Percentiles rank a stretch among this genome's conserved stretches.
These are phyloP conservation scores for Drosophila nigritarsus DNA, from an alignment of 2,888 invertebrate species.

Conservation along the genomic window DNA sequence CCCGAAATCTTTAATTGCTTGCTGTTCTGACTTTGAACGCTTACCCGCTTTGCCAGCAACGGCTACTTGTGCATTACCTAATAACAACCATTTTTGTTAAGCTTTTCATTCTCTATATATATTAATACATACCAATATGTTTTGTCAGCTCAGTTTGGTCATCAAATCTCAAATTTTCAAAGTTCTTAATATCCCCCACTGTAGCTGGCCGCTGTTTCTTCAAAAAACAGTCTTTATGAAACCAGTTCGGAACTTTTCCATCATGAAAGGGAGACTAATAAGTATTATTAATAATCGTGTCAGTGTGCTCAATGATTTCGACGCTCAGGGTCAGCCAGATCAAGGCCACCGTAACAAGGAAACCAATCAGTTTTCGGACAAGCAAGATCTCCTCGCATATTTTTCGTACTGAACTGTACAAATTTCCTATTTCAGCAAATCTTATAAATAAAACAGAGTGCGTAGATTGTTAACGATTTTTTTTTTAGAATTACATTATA, in stretches of 20 bases:
- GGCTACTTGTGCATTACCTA: conserved; percentile 50
- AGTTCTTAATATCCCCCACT: conserved; percentile 92
- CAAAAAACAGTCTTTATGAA: conserved; percentile 95
- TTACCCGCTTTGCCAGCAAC: conserved; percentile 51
- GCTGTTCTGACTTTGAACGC: conserved; percentile 85
- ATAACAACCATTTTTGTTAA: background rate
- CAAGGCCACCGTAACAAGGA: background rate
- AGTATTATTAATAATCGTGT: conserved; percentile 5
- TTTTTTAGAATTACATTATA: too few relatives aligned
- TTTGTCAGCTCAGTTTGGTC: conserved; percentile 93
- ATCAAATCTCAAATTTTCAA: conserved; percentile 91
- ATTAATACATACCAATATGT: conserved; percentile 87
- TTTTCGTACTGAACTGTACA: background rate
- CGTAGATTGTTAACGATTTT: too few relatives aligned
- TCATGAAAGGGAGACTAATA: conserved; percentile 93
- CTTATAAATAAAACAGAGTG: too few relatives aligned
- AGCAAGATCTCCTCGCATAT: background rate
- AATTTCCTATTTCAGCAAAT: background rate
- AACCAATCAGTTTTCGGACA: background rate
- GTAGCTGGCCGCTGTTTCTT: conserved; percentile 90
- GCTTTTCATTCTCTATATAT: background rate
- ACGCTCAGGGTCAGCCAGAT: background rate
- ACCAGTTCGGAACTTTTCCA: conserved; percentile 95
- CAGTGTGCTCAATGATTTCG: background rate
- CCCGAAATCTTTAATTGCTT: conserved; percentile 88